Base-by-base conservation (phyloP, 2,797 vertebrate species). In the Thunnus albacares region DNA sequence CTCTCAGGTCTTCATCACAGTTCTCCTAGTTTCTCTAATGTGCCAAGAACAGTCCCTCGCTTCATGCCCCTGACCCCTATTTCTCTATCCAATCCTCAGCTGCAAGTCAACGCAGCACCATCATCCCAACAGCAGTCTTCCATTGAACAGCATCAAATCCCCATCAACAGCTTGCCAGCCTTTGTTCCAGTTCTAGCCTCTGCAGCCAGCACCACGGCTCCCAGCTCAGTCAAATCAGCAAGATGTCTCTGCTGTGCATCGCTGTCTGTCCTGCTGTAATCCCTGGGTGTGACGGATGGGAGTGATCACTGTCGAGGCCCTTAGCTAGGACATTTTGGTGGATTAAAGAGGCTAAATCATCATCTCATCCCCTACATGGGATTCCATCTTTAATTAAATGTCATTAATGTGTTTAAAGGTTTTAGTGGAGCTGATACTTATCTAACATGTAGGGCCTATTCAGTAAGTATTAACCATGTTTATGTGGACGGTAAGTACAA, bases 301-400 rank as follows among this genome's bases (percentile, higher is more conserved):
- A 90, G 69, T 24, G 82, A 92, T 92, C 83, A 68, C 67, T 85
- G 86, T 80, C 41, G 33, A 77, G 72, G 79, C 87, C 79, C 82
- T 90, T 68, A 82, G 79, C 79, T 66, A 53, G 83, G 73, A 87
- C 80, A 90, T 86, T 87, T 81, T 68, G 62, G 35, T 77, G 89
- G 89, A 94, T 93, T 91, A 92, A 89, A 87, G 71, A 77, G 87
- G 62, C 85, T 89, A 89, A 92, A 92, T 87, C 87, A 71, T 75
- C 69, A 45, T 90, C 85, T 87, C 77, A 81, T 90, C 82, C 82
- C 18, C 45, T 75, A 63, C 75, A 83, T 77, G 55, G 77, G 73
- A 87, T 86, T 83, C 38, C 67, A 76, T 69, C 83, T 82, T 68
- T 83, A 93, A 91, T 92, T 88, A 90, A 90, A 87, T 86, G 74